Evolutionary conservation across 2,888 invertebrate genomes (phyloP).

Genomic region (Pasiphila rectangulata): DNA sequence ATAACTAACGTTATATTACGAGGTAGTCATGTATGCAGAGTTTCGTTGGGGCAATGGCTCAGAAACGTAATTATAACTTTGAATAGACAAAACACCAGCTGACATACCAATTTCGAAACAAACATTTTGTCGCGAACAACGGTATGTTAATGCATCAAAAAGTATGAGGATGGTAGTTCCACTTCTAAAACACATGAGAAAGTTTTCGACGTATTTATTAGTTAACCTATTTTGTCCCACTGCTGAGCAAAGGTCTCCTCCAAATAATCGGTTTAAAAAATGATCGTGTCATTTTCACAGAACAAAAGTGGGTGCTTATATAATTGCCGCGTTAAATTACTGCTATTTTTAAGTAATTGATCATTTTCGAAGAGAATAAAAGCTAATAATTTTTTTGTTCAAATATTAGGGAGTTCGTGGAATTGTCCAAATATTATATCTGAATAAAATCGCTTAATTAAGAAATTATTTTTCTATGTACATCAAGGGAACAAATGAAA

Average conservation of each 20-base stretch:
- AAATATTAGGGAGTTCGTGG: not conserved
- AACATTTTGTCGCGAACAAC: slow-evolving; percentile 21
- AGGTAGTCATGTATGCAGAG: slow-evolving; percentile 12
- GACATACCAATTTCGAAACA: slow-evolving; percentile 29
- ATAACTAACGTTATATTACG: slow-evolving; percentile 15
- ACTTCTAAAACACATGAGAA: too few species aligned
- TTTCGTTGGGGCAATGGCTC: slow-evolving; percentile 24
- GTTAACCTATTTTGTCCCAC: too few species aligned
- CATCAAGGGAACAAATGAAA: slow-evolving; percentile 1
- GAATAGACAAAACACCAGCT: slow-evolving; percentile 29
- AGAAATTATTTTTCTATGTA: not conserved
- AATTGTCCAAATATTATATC: not conserved
- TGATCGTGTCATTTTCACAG: too few species aligned
- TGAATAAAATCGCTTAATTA: not conserved
- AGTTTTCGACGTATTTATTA: too few species aligned
- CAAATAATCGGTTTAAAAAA: too few species aligned
- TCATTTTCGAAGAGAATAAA: not conserved
- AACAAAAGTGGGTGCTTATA: too few species aligned
- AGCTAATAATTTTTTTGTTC: not conserved
- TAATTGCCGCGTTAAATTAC: not conserved
- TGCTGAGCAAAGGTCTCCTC: too few species aligned
- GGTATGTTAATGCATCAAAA: slow-evolving; percentile 1
- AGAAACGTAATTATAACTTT: slow-evolving; percentile 35
- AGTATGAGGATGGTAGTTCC: too few species aligned
- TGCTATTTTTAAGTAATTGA: not conserved